These are phyloP conservation scores for Cryptotermes secundus DNA, from an alignment of 1,140 invertebrate species.

Conservation along the genomic window DNA sequence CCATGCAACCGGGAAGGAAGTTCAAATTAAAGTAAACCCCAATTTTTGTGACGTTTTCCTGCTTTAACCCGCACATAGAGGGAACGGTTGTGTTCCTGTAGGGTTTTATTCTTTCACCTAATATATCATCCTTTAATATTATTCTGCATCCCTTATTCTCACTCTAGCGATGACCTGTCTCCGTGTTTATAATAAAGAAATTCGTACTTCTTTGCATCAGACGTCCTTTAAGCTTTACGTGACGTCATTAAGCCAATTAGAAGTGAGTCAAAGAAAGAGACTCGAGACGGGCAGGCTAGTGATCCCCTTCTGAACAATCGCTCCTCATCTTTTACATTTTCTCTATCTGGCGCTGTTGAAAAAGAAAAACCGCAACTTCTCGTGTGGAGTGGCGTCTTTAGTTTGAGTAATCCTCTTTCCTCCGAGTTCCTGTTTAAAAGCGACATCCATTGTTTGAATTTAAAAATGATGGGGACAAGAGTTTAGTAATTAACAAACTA, in stretches of 20 bases:
- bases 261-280: not conserved
- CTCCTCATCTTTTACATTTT: not conserved
- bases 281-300: not conserved
- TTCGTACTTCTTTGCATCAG: not conserved
- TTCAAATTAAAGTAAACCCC: too few species aligned
- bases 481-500: constrained; percentile 2
- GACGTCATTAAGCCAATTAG: constrained; percentile 4
- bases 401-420: not conserved
- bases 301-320: not conserved
- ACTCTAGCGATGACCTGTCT: not conserved
- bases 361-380: not conserved
- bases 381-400: not conserved
- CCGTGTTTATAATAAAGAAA: not conserved
- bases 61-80: not conserved
- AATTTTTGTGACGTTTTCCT: too few species aligned
- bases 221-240: not conserved
- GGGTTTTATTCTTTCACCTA: not conserved
- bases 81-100: not conserved
- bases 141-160: not conserved
- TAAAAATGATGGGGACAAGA: not conserved
- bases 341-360: not conserved
- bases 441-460: not conserved
- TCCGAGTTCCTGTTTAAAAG: not conserved
- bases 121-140: not conserved
- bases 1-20: too few species aligned